phyloP scores from a whole-genome alignment of 2,888 invertebrate species.

The Drepanosiphum platanoidis region DNA sequence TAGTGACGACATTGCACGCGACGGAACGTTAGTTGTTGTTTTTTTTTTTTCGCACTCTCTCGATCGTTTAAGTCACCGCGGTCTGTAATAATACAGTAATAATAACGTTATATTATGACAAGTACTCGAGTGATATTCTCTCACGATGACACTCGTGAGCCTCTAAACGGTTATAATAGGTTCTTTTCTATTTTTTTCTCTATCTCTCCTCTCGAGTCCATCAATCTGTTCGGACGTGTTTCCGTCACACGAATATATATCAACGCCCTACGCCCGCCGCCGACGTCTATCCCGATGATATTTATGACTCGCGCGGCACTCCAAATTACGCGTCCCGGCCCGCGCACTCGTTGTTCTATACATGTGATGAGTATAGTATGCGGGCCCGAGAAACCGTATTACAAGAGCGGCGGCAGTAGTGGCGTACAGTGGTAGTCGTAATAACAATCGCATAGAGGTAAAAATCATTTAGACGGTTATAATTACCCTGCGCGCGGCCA shows the following conservation, averaged over 20 bases:
- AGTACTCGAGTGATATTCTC: conserved; percentile 45
- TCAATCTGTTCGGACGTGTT: conserved; percentile 48
- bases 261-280: not conserved
- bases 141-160: conserved; percentile 50
- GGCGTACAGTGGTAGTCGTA: not conserved
- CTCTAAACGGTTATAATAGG: conserved; percentile 36
- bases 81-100: no score
- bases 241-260: conserved; percentile 30
- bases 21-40: not conserved
- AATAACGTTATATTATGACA: conserved; percentile 48
- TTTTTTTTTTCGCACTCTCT: not conserved
- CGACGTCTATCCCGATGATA: not conserved
- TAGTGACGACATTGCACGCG: not conserved
- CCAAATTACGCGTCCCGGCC: conserved; percentile 33
- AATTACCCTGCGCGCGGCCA: conserved; percentile 28
- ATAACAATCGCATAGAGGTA: conserved; percentile 20
- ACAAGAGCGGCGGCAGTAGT: not conserved
- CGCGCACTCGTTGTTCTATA: not conserved
- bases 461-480: conserved; percentile 56
- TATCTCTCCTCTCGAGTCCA: conserved; percentile 24
- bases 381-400: no score
- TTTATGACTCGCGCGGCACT: conserved; percentile 40
- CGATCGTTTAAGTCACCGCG: conserved; percentile 10
- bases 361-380: not conserved
- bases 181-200: no score